These are phyloP conservation scores for Plotosus lineatus DNA, from an alignment of 2,113 vertebrate genomes.

Conservation along the genomic window DNA sequence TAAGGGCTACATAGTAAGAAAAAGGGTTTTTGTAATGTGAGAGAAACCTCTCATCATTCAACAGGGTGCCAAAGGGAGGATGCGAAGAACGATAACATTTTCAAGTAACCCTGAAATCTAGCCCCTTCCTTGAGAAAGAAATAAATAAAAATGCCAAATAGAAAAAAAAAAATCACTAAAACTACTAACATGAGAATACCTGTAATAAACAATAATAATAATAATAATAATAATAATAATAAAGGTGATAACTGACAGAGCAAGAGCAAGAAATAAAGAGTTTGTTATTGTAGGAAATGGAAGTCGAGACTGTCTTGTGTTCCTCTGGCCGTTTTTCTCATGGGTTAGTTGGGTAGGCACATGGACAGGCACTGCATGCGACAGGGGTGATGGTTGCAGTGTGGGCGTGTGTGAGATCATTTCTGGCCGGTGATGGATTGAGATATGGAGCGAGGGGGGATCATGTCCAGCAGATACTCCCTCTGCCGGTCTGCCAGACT, in stretches of 20 bases:
- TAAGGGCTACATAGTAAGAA: constrained; percentile 4
- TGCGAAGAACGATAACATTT: constrained; percentile 37
- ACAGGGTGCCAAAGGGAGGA: constrained; percentile 44
- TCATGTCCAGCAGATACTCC: constrained; percentile 98
- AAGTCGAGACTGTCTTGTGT: constrained; percentile 68
- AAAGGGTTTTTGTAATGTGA: constrained; percentile 24
- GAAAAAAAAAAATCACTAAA: constrained; percentile 44
- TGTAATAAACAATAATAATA: constrained; percentile 57
- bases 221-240: constrained; percentile 66
- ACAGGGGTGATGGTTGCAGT: constrained; percentile 63
- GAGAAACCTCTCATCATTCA: constrained; percentile 35
- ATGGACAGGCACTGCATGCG: constrained; percentile 92
- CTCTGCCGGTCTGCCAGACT: constrained; percentile 94
- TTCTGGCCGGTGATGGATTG: constrained; percentile 96
- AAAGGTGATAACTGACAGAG: constrained; percentile 69
- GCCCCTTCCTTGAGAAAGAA: constrained; percentile 47
- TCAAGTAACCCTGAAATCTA: constrained; percentile 51
- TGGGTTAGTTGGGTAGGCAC: constrained; percentile 82
- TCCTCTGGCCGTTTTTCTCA: constrained; percentile 67
- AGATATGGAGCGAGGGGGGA: constrained; percentile 95
- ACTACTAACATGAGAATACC: constrained; percentile 56
- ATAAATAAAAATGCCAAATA: constrained; percentile 37
- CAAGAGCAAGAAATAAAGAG: constrained; percentile 64
- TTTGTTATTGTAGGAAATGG: constrained; percentile 68
- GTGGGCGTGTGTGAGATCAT: constrained; percentile 70